Evolutionary conservation across 1,140 invertebrate species (phyloP), one percentile per base, ranked within the genome.

Genomic region (Papilio dardanus): DNA sequence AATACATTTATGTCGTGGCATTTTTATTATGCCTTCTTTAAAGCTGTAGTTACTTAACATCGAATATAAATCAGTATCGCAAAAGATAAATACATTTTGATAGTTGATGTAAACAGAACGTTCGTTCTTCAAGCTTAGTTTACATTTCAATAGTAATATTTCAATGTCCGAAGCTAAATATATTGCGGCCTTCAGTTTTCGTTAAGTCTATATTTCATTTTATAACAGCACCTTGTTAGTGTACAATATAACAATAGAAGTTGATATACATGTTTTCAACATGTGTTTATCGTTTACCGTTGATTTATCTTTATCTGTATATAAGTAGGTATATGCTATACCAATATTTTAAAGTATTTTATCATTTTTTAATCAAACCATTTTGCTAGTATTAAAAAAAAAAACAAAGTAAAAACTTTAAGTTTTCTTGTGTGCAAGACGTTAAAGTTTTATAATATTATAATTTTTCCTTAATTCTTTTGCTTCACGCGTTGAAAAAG

Each of bases 21-120:
- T 58, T 74, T 30, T 62, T 74, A 62, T 74, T 76, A 69, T n/a
- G 31, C 42, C 35, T 65, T 28, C 24, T 76, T 62, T 10, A 30
- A 54, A 54, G 21, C 21, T 54, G 8, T n/a, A 37, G 66, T 68
- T 35, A 68, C 31, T 69, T 14, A 24, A 69, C 14, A 69, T 16
- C 19, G 33, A 69, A 21, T 3, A 73, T 73, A 12, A 73, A 73
- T 73, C 46, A 73, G 21, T 21, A 33, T 33, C n/a, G 31, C 10
- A 12, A 35, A 73, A 73, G 19, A 33, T 73, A 30, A 35, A 58
- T 31, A 58, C 14, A 31, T 73, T 50, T 73, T 58, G 71, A 58
- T 73, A 58, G 71, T 33, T 73, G 10, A 30, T 10, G 71, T 73
- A 73, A 73, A 73, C 46, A 58, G 4, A 14, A 21, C 46, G 30